Conservation (phyloP, 1,140 invertebrate genomes). For the Microplitis mediator region DNA sequence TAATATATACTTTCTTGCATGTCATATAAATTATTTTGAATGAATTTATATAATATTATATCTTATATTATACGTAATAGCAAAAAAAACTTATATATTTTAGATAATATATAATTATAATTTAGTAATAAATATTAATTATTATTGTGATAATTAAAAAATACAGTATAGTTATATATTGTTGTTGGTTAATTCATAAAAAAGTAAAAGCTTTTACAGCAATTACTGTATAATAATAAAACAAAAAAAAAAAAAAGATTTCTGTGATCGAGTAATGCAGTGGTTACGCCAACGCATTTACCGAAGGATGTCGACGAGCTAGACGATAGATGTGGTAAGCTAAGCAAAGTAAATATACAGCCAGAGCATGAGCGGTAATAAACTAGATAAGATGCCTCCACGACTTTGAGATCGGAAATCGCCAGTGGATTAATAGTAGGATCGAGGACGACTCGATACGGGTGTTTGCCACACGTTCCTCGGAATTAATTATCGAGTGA, state of each 20-base stretch:
- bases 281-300: slow-evolving; percentile 28
- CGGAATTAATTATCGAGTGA: slow-evolving; percentile 30
- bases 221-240: slow-evolving; percentile 3
- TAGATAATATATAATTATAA: too few relatives aligned
- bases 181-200: too few relatives aligned
- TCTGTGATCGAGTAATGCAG: slow-evolving; percentile 8
- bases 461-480: slow-evolving; percentile 21
- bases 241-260: background rate
- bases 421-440: slow-evolving; percentile 6
- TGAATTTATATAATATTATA: too few relatives aligned
- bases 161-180: too few relatives aligned
- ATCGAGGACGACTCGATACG: slow-evolving; percentile 28
- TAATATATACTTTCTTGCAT: too few relatives aligned
- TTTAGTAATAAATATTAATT: too few relatives aligned
- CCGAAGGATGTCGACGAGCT: slow-evolving; percentile 24
- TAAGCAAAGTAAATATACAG: background rate
- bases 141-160: too few relatives aligned
- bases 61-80: too few relatives aligned
- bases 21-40: too few relatives aligned
- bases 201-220: background rate
- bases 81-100: too few relatives aligned
- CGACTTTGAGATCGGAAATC: slow-evolving; percentile 21
- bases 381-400: slow-evolving; percentile 19
- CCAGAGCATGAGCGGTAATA: slow-evolving; percentile 9
- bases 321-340: background rate